Evolutionary conservation across 2,113 vertebrate species (phyloP).

Genomic region (Leucosticte australis): DNA sequence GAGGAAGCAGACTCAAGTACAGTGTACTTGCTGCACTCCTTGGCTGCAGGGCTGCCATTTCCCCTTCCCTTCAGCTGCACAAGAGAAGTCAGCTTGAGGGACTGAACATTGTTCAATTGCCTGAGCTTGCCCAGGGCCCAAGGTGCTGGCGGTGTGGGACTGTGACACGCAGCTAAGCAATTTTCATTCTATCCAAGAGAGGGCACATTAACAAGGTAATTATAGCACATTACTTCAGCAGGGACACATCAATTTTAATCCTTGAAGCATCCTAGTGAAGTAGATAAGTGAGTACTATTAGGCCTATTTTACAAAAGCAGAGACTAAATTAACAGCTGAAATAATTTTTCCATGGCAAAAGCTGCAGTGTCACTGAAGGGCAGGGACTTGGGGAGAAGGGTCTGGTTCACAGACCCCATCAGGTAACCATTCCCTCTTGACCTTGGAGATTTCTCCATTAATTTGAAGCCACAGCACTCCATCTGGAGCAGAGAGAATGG

Average conservation of each 20-base stretch:
- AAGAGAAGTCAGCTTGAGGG: background rate
- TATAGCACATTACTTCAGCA: constrained; percentile 48
- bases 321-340: constrained; percentile 27
- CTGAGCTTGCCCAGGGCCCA: background rate
- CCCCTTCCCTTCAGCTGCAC: background rate
- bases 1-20: background rate
- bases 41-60: background rate
- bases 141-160: rapidly evolving
- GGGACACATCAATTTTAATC: constrained; percentile 43
- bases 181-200: constrained; percentile 37
- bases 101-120: background rate
- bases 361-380: background rate
- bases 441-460: background rate
- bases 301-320: constrained; percentile 20
- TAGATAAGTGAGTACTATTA: constrained; percentile 53
- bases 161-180: background rate
- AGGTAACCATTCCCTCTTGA: background rate
- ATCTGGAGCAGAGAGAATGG: background rate
- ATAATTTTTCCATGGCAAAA: background rate
- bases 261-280: constrained; percentile 36
- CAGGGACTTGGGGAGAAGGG: background rate
- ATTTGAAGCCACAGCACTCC: background rate
- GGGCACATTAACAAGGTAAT: constrained; percentile 57
- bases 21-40: background rate
- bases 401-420: background rate